Evolutionary conservation across 2,888 invertebrate genomes (phyloP).

Genomic region (Cryptocheilus praepositus): DNA sequence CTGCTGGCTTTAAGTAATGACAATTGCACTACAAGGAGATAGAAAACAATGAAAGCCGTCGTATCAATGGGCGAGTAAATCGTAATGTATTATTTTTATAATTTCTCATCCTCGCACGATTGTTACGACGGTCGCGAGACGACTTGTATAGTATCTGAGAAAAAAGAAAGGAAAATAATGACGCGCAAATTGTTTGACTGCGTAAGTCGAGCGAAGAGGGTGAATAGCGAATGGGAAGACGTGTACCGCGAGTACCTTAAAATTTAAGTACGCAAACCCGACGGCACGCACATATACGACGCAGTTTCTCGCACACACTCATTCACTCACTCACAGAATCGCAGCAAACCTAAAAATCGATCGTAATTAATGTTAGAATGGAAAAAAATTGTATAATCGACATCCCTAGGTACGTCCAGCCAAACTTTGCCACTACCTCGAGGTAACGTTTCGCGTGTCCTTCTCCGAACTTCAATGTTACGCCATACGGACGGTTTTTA

Average conservation of each 20-base stretch:
- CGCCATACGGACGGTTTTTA: background rate
- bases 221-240: conserved; percentile 10
- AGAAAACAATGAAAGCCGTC: conserved; percentile 46
- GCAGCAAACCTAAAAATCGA: background rate
- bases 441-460: conserved; percentile 1
- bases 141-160: conserved; percentile 23
- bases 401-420: conserved; percentile 49
- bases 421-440: conserved; percentile 34
- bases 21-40: background rate
- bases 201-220: too few relatives aligned
- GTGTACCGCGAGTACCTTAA: background rate
- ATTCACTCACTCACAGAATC: background rate
- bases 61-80: conserved; percentile 56
- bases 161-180: conserved; percentile 11
- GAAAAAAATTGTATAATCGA: conserved; percentile 3
- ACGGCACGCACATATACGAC: conserved; percentile 24
- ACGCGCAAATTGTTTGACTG: too few relatives aligned
- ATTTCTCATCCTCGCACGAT: conserved; percentile 61
- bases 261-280: conserved; percentile 26
- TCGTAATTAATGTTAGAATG: background rate
- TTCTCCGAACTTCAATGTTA: conserved; percentile 10
- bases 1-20: background rate
- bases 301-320: conserved; percentile 10
- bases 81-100: conserved; percentile 72
- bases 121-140: conserved; percentile 58